Evolutionary conservation across 1,140 invertebrate species (phyloP).

Genomic region (Drosophila pandora): DNA sequence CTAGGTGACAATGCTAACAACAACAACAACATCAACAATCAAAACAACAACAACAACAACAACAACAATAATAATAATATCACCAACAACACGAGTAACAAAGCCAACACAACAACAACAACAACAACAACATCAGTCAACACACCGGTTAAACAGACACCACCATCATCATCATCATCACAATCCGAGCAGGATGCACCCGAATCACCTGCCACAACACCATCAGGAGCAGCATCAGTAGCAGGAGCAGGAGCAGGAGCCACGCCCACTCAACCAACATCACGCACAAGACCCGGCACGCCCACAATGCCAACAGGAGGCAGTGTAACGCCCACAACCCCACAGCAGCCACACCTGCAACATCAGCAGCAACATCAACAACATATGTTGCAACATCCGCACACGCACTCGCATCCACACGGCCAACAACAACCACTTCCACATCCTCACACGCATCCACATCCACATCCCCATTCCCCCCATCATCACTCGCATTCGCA

Average conservation of each 20-base stretch:
- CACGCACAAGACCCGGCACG: conserved; percentile 65
- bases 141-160: conserved; percentile 75
- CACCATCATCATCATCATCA: conserved; percentile 18
- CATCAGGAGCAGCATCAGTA: conserved; percentile 8
- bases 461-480: conserved; percentile 52
- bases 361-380: conserved; percentile 53
- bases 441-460: conserved; percentile 34
- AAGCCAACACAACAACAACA: conserved; percentile 50
- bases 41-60: conserved; percentile 39
- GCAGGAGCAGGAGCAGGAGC: conserved; percentile 5
- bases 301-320: conserved; percentile 48
- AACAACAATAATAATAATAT: conserved; percentile 22
- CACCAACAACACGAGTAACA: conserved; percentile 51
- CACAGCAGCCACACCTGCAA: conserved; percentile 46
- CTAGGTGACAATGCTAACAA: conserved; percentile 76
- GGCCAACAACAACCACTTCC: conserved; percentile 34
- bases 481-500: conserved; percentile 44
- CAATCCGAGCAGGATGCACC: conserved; percentile 43
- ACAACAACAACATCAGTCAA: conserved; percentile 52
- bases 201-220: conserved; percentile 57
- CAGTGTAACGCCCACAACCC: conserved; percentile 37
- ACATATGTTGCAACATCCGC: conserved; percentile 41
- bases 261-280: conserved; percentile 33
- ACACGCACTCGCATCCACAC: conserved; percentile 47
- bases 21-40: conserved; percentile 56